phyloP scores from a whole-genome alignment of 2,888 invertebrate species.

The Dicycla oo region DNA sequence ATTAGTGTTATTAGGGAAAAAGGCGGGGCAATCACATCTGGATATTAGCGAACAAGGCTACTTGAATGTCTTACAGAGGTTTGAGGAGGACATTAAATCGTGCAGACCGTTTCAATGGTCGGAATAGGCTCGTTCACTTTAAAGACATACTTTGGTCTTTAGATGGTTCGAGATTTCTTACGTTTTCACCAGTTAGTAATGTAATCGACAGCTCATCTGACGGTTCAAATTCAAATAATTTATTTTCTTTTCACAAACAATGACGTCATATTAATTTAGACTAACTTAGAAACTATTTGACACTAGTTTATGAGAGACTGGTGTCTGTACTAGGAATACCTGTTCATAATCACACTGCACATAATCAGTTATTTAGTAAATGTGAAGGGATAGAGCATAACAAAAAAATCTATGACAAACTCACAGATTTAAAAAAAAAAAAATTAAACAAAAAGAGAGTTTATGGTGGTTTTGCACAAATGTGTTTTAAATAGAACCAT shows the following conservation, averaged over 20 bases:
- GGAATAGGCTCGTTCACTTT: slow-evolving; percentile 54
- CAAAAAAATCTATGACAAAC: too few relatives aligned
- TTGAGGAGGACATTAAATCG: slow-evolving; percentile 47
- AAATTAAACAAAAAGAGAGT: too few relatives aligned
- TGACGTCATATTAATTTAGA: too few relatives aligned
- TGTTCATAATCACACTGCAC: too few relatives aligned
- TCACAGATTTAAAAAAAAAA: too few relatives aligned
- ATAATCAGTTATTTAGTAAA: too few relatives aligned
- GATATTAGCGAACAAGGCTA: slow-evolving; percentile 51
- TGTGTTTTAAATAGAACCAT: slow-evolving; percentile 9
- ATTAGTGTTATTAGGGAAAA: slow-evolving; percentile 37
- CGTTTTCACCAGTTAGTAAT: slow-evolving; percentile 38
- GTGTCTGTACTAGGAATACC: too few relatives aligned
- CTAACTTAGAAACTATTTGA: too few relatives aligned
- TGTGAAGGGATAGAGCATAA: too few relatives aligned
- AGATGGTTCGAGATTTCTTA: slow-evolving; percentile 38
- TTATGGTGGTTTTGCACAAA: slow-evolving; percentile 16
- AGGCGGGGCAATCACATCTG: slow-evolving; percentile 48
- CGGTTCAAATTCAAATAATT: too few relatives aligned
- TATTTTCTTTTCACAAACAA: too few relatives aligned
- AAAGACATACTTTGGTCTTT: slow-evolving; percentile 48
- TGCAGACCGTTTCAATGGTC: slow-evolving; percentile 26
- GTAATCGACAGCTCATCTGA: slow-evolving; percentile 51
- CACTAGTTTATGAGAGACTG: too few relatives aligned
- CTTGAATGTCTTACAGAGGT: slow-evolving; percentile 56